Percentiles rank a stretch among this genome's conserved stretches.
These are phyloP conservation scores for Calephelis nemesis DNA, from an alignment of 1,140 invertebrate species.

Conservation along the genomic window DNA sequence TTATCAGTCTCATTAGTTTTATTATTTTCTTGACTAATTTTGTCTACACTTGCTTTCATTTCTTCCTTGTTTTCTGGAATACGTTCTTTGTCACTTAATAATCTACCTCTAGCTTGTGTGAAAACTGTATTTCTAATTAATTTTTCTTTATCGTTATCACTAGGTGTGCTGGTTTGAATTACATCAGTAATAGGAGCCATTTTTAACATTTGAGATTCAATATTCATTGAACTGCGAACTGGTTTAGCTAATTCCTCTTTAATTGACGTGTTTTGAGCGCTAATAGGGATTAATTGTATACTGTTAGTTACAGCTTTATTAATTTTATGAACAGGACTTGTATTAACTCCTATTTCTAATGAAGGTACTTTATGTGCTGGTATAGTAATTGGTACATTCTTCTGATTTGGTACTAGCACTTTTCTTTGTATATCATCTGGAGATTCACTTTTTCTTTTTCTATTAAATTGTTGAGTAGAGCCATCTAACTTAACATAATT, in stretches of 20 bases:
- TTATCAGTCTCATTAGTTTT: conserved; percentile 24
- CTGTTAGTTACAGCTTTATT: conserved; percentile 29
- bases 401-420: conserved; percentile 34
- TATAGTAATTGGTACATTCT: conserved; percentile 30
- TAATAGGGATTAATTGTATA: conserved; percentile 38
- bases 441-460: conserved; percentile 69
- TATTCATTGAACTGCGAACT: conserved; percentile 21
- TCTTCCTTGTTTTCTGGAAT: conserved; percentile 27
- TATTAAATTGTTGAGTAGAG: conserved; percentile 32
- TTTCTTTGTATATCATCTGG: conserved; percentile 60
- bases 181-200: conserved; percentile 14
- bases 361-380: conserved; percentile 19
- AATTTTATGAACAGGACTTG: conserved; percentile 42
- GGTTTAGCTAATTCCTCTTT: conserved; percentile 41
- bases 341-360: conserved; percentile 37
- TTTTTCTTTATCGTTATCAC: conserved; percentile 51
- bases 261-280: conserved; percentile 32
- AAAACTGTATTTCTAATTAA: conserved; percentile 68
- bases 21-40: conserved; percentile 13
- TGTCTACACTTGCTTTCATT: conserved; percentile 13
- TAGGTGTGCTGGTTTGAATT: conserved; percentile 9
- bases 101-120: conserved; percentile 60
- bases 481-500: conserved; percentile 36
- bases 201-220: conserved; percentile 30
- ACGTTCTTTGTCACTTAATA: conserved; percentile 45